Base-by-base conservation (phyloP, 1,140 invertebrate species). In the Zaprionus gabonicus region DNA sequence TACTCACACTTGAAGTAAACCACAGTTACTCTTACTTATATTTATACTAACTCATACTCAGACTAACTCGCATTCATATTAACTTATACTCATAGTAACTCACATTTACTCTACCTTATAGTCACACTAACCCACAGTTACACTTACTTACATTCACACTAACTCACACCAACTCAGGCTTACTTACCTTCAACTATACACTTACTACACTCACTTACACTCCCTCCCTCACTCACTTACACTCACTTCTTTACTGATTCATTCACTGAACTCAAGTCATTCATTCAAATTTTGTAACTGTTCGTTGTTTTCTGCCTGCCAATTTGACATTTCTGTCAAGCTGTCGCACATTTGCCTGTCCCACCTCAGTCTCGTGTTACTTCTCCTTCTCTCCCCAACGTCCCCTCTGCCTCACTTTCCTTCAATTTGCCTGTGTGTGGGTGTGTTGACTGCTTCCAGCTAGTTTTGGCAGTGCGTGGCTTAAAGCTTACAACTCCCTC, bases 291-390 rank as follows among this genome's bases (percentile, higher is more conserved):
- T 80, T 83, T 74, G 69, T 81, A 85, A 81, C 82, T 65, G 73
- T 81, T 70, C 71, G 31, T 28, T 67, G 17, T 59, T 66, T 80
- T 80, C 67, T 81, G 82, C 80, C 78, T 81, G 74, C 78, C 81
- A 85, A 84, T 85, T 85, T 84, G 82, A 84, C 81, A 84, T 84
- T 81, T 84, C 74, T 78, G 81, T 69, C 71, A 68, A 75, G 53
- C 82, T 68, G 60, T 71, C 78, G 53, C 71, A 66, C 66, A 63
- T 62, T 41, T 60, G 15, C 57, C 31, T 49, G 15, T 28, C 34
- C 25, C 41, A 41, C 5, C 41, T 17, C n/a, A 44, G 41, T 41
- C 41, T 44, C 38, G 31, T 34, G 31, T 34, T 10, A 9, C 31
- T 34, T 9, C 31, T 34, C 2, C 31, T 31, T 9, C 31, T 9